A percentile compares a stretch with the other conserved stretches of the same genome.
Evolutionary conservation across 2,888 invertebrate species (phyloP).

Genomic region (Amphipoea oculea): DNA sequence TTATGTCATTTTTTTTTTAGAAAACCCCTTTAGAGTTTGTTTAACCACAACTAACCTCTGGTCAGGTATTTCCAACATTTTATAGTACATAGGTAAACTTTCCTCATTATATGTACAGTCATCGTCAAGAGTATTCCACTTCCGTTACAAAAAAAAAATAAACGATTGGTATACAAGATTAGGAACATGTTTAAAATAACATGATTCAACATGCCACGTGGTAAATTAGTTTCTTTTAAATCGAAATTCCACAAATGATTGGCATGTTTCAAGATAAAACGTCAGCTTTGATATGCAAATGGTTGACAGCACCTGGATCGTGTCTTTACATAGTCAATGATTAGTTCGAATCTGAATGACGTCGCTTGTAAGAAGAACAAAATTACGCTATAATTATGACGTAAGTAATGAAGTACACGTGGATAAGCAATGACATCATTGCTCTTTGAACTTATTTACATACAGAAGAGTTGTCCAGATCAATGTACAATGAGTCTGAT

Average conservation of each 20-base stretch:
- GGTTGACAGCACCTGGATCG: slow-evolving; percentile 1
- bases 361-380: slow-evolving; percentile 5
- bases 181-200: neutral
- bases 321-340: slow-evolving; percentile 8
- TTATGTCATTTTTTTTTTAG: neutral
- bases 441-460: slow-evolving; percentile 32
- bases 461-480: neutral
- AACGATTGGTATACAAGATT: neutral
- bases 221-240: slow-evolving; percentile 2
- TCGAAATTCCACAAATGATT: neutral
- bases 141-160: slow-evolving; percentile 10
- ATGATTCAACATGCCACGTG: slow-evolving; percentile 34
- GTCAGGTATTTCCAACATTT: slow-evolving; percentile 36
- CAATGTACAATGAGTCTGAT: slow-evolving; percentile 22
- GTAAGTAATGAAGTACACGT: neutral
- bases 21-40: neutral
- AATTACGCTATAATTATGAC: slow-evolving; percentile 25
- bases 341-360: slow-evolving; percentile 25
- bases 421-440: slow-evolving; percentile 25
- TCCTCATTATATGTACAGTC: slow-evolving; percentile 3
- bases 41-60: neutral
- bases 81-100: neutral
- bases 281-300: neutral
- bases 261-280: slow-evolving; percentile 38
- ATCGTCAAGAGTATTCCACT: neutral